Conservation (phyloP, 2,797 vertebrate species). For the Poecile montanus region DNA sequence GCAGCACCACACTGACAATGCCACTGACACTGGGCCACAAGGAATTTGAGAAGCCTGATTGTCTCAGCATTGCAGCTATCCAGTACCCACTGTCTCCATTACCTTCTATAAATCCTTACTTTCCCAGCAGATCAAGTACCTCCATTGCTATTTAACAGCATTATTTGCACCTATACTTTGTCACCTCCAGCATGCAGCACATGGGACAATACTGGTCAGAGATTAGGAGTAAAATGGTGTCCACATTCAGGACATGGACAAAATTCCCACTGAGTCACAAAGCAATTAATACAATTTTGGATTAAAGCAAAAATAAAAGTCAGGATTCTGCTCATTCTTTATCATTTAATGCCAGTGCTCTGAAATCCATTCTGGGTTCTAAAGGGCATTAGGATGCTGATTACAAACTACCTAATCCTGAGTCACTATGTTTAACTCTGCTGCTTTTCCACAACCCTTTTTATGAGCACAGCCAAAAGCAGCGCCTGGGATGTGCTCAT, state of each 20-base stretch:
- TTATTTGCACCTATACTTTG: background rate
- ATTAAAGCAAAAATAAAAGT: background rate
- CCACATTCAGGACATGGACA: background rate
- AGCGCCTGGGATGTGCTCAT: background rate
- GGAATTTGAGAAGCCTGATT: background rate
- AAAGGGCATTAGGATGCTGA: background rate
- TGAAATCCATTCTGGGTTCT: background rate
- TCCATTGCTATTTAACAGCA: background rate
- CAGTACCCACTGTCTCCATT: background rate
- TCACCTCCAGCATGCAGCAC: background rate
- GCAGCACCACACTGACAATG: background rate
- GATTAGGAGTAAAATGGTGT: background rate
- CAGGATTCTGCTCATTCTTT: background rate
- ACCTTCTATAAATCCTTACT: background rate
- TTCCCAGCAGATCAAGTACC: background rate
- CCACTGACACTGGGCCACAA: background rate
- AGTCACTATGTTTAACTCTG: background rate
- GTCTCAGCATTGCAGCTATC: background rate
- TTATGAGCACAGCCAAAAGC: background rate
- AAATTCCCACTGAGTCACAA: background rate
- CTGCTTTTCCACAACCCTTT: background rate
- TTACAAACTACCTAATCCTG: background rate
- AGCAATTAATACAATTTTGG: background rate
- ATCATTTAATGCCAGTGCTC: background rate
- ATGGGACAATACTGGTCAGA: background rate